Evolutionary conservation across 2,113 vertebrate genomes (phyloP), one percentile per base, ranked within the genome.

Genomic region (Dendropsophus ebraccatus): DNA sequence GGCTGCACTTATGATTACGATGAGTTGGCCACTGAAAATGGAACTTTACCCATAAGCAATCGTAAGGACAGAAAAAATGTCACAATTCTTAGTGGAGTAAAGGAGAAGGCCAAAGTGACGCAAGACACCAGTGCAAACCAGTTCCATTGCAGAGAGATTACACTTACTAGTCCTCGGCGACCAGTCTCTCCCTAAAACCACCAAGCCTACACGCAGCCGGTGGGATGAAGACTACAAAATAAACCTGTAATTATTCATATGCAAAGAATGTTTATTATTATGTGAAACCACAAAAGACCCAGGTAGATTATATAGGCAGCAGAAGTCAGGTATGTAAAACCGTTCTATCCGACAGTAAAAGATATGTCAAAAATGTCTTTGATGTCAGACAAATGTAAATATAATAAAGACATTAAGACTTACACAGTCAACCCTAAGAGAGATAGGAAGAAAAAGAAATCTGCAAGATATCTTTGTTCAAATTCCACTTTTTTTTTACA

Each of bases 341-440:
- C 25, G 11, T 76, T 28, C 79, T 41, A 32, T n/a, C n/a, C n/a
- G n/a, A 70, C 54, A 47, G 58, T 28, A 77, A 85, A 85, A 85
- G 30, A 21, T 76, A 76, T 85, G 83, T 35, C 17, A 76, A 85
- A 77, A 84, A 84, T 84, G 83, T 77, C 56, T 84, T 83, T 84
- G 52, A 84, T 77, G 83, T 58, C 49, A 47, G 58, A 77, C 35
- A 77, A 60, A 84, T 77, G 73, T 77, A 76, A 77, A 84, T 67
- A 84, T 65, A 76, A 85, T 85, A 85, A 85, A 85, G 56, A 77
- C 30, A 60, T 85, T 65, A 76, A 58, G 54, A 60, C 73, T 37
- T 65, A 49, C 70, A 65, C 70, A 65, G 65, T 85, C 73, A 77
- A 60, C n/a, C 28, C 60, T 62, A n/a, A n/a, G 23, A 75, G 73